A percentile compares a stretch with the other conserved stretches of the same genome.
Evolutionary conservation across 2,888 invertebrate species (phyloP).

Genomic region (Eucriotettix oculatus): DNA sequence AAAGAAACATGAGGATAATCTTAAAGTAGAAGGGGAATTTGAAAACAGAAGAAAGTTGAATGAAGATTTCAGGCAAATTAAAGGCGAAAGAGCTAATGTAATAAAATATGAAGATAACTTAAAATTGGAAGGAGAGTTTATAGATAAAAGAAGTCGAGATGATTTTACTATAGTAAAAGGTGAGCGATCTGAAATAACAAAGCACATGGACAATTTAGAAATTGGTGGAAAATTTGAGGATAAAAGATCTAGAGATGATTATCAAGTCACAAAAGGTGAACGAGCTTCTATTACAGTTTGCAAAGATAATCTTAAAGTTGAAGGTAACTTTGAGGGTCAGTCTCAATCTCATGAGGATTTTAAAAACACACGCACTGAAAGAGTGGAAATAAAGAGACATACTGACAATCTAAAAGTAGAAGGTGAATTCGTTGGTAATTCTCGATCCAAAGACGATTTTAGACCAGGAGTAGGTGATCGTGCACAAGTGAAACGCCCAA

Average conservation of each 20-base stretch:
- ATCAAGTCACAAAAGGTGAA: conserved; percentile 24
- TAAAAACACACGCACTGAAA: conserved; percentile 22
- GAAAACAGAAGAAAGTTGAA: conserved; percentile 19
- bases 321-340: conserved; percentile 44
- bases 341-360: conserved; percentile 15
- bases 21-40: conserved; percentile 25
- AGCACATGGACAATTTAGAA: conserved; percentile 26
- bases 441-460: conserved; percentile 4
- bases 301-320: conserved; percentile 45
- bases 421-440: conserved; percentile 18
- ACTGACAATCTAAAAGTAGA: conserved; percentile 27
- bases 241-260: conserved; percentile 31
- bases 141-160: conserved; percentile 11
- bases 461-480: conserved; percentile 16
- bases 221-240: conserved; percentile 20
- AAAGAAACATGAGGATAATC: conserved; percentile 45
- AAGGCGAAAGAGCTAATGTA: conserved; percentile 20
- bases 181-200: conserved; percentile 24
- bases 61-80: conserved; percentile 23
- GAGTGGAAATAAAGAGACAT: conserved; percentile 24
- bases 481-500: conserved; percentile 13
- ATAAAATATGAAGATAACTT: conserved; percentile 21
- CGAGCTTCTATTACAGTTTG: conserved; percentile 36
- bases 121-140: conserved; percentile 27
- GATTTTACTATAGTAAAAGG: conserved; percentile 13